Percentiles rank a stretch among this genome's conserved stretches.
These are phyloP conservation scores for Agrochola macilenta DNA, from an alignment of 2,888 invertebrate species.

Conservation along the genomic window DNA sequence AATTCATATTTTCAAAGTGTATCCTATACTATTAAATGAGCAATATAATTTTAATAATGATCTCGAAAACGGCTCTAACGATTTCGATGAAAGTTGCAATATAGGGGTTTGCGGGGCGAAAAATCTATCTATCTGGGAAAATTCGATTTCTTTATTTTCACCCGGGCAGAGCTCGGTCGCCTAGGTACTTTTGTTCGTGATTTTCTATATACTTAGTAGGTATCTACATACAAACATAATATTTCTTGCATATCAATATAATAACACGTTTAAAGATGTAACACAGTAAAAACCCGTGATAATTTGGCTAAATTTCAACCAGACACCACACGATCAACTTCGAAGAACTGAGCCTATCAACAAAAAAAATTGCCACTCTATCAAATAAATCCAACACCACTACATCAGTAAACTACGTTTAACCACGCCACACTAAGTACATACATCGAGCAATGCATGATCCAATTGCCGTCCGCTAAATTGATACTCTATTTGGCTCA, in stretches of 20 bases:
- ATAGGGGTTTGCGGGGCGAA: too few relatives aligned
- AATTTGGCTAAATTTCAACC: background rate
- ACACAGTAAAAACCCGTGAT: background rate
- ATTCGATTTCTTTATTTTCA: too few relatives aligned
- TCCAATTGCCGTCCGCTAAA: constrained; percentile 88
- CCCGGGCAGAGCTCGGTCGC: too few relatives aligned
- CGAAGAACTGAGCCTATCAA: background rate
- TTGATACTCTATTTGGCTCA: constrained; percentile 90
- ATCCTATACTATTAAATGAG: too few relatives aligned
- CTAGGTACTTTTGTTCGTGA: background rate
- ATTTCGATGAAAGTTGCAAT: too few relatives aligned
- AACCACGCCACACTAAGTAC: constrained; percentile 36
- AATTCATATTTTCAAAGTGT: too few relatives aligned
- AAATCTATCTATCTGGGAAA: too few relatives aligned
- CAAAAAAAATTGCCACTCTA: background rate
- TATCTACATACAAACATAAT: background rate
- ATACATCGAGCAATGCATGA: constrained; percentile 78
- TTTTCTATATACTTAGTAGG: background rate
- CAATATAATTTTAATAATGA: too few relatives aligned
- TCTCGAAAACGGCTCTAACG: too few relatives aligned
- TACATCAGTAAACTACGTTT: constrained; percentile 22
- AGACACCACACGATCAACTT: background rate
- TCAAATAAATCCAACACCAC: background rate
- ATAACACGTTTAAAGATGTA: background rate
- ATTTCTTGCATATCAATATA: background rate